A percentile compares a stretch with the other conserved stretches of the same genome.
phyloP scores from a whole-genome alignment of 1,140 invertebrate genomes.

The Medauroidea extradentata region DNA sequence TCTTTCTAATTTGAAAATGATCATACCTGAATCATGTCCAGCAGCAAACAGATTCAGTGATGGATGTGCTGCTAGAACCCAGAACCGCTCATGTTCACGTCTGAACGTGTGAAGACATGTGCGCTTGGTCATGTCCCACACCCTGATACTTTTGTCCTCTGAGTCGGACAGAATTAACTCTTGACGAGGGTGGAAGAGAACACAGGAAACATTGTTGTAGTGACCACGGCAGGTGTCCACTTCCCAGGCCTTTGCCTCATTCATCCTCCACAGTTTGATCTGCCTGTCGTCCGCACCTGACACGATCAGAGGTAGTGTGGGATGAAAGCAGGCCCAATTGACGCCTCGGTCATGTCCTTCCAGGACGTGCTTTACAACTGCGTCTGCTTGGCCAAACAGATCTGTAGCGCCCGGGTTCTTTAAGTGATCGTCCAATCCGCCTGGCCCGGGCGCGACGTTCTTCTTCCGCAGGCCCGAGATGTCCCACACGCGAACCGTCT shows the following conservation, averaged over 20 bases:
- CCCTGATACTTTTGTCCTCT: slow-evolving; percentile 96
- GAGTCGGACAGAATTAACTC: slow-evolving; percentile 96
- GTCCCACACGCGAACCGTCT: slow-evolving; percentile 98
- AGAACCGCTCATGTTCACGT: slow-evolving; percentile 94
- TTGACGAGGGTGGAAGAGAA: slow-evolving; percentile 94
- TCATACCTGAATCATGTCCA: slow-evolving; percentile 94
- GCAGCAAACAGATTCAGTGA: slow-evolving; percentile 83
- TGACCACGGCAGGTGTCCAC: slow-evolving; percentile 98
- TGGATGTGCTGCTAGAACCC: slow-evolving; percentile 91
- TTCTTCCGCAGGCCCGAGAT: slow-evolving; percentile 96
- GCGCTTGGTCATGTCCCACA: slow-evolving; percentile 98
- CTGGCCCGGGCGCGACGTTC: slow-evolving; percentile 92
- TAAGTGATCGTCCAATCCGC: slow-evolving; percentile 83
- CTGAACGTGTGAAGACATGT: slow-evolving; percentile 95
- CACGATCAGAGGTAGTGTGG: slow-evolving; percentile 89
- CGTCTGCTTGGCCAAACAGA: slow-evolving; percentile 95
- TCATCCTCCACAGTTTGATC: slow-evolving; percentile 99
- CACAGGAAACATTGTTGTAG: slow-evolving; percentile 99
- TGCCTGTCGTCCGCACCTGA: slow-evolving; percentile 97
- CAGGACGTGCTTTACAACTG: slow-evolving; percentile 95
- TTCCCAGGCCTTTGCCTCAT: slow-evolving; percentile 98
- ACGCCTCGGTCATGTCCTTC: slow-evolving; percentile 97
- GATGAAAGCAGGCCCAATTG: slow-evolving; percentile 98
- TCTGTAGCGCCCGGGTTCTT: slow-evolving; percentile 87
- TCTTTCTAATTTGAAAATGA: slow-evolving; percentile 81